Base-by-base conservation (phyloP, 2,797 vertebrate genomes). In the Poeciliopsis presidionis region DNA sequence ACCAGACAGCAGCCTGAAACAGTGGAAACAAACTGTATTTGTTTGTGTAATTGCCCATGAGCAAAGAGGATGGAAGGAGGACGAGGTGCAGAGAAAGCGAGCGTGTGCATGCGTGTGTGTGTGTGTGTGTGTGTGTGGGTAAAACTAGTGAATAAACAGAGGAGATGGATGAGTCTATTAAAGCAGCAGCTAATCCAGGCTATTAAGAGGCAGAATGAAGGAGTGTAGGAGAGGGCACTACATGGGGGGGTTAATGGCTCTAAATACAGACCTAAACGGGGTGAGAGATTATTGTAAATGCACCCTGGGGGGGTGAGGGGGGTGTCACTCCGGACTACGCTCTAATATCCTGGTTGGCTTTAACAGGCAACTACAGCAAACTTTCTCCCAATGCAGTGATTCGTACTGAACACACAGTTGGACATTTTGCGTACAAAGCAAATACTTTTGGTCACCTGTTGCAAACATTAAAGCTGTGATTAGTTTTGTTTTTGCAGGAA, bases 31-130 rank as follows among this genome's bases (percentile, higher is more conserved):
- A 93, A 94, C 87, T 77, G 92, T 84, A 92, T 94, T 93, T 94
- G 93, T 92, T 92, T 92, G 92, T 92, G 91, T 94, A 95, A 94
- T 94, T 95, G 93, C 87, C 93, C 93, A 87, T 94, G 92, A 93
- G 92, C 85, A 70, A 53, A 83, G 78, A 81, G 84, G 90, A 87
- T 61, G 78, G 83, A 77, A 72, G 47, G 82, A 81, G 83, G 73
- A 57, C 41, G 81, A 72, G 71, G 78, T 61, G 71, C 67, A 75
- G 78, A 51, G 73, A 79, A 75, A 70, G 57, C 51, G 78, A 74
- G 83, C 45, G 65, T 55, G 67, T 82, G 83, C 74, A 76, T 73
- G 78, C 75, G 81, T 77, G 83, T 73, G 75, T 73, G 78, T 74
- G 81, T 75, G 45, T 12, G 63, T 55, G 65, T 82, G 83, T 70